phyloP scores from a whole-genome alignment of 1,140 invertebrate genomes.

The Telenomus remus region DNA sequence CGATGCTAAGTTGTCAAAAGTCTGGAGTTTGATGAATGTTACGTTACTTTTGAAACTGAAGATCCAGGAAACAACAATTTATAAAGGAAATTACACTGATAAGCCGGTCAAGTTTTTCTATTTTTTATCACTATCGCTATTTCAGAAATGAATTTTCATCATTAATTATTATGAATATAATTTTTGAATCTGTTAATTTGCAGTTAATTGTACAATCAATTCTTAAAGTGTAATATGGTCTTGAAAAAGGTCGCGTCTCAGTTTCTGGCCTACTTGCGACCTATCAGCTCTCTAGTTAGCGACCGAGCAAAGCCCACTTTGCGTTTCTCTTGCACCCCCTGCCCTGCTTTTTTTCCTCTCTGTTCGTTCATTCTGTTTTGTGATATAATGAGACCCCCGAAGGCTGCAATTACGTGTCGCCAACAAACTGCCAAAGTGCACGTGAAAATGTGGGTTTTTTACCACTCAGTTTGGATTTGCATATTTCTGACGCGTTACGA shows the following conservation, averaged over 20 bases:
- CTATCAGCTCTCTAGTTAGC: conserved; percentile 31
- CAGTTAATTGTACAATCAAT: too few relatives aligned
- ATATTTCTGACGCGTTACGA: conserved; percentile 17
- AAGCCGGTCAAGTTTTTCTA: too few relatives aligned
- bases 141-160: too few relatives aligned
- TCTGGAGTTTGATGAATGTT: too few relatives aligned
- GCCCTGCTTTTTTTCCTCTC: conserved; percentile 5
- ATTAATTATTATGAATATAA: too few relatives aligned
- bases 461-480: conserved; percentile 28
- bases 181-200: too few relatives aligned
- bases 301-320: conserved; percentile 34
- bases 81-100: too few relatives aligned
- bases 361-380: conserved; percentile 32
- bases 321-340: conserved; percentile 12
- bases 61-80: too few relatives aligned
- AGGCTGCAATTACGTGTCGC: conserved; percentile 32
- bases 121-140: too few relatives aligned
- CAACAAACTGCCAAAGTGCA: conserved; percentile 50
- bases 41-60: too few relatives aligned
- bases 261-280: conserved; percentile 22
- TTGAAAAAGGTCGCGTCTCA: conserved; percentile 10
- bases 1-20: too few relatives aligned
- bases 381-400: conserved; percentile 36
- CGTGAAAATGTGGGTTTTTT: conserved; percentile 43
- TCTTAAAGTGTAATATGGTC: neutral